Evolutionary conservation across 2,113 vertebrate genomes (phyloP).

Genomic region (Piprites chloris): DNA sequence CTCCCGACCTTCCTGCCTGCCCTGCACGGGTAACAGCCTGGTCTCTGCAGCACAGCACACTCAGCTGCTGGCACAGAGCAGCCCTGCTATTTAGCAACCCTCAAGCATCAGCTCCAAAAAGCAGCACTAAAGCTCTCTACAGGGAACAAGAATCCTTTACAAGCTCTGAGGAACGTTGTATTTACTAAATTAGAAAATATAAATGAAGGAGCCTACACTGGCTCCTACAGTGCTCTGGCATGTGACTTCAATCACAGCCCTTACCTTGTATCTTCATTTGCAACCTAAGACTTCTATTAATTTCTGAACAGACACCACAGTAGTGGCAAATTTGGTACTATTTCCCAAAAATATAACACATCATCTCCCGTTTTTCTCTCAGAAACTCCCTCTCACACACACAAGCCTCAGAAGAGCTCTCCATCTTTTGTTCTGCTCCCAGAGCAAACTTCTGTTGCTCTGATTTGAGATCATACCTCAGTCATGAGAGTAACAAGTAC

Average conservation of each 20-base stretch:
- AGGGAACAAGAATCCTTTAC: background rate
- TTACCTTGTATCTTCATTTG: background rate
- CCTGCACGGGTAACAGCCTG: background rate
- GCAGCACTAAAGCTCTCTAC: fast-evolving
- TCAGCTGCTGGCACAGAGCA: background rate
- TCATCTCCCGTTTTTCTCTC: background rate
- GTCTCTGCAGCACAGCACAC: background rate
- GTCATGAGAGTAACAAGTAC: background rate
- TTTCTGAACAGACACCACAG: background rate
- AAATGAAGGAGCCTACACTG: background rate
- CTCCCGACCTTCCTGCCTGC: background rate
- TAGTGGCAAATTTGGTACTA: background rate
- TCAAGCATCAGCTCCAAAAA: background rate
- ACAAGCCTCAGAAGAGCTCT: background rate
- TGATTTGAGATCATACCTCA: background rate
- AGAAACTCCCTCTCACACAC: background rate
- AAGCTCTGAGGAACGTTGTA: background rate
- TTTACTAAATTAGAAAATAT: background rate
- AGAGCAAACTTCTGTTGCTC: background rate
- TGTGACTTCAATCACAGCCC: background rate
- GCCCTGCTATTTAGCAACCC: background rate
- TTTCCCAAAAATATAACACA: background rate
- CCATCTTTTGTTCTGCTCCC: background rate
- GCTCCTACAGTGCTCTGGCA: background rate
- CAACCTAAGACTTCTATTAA: background rate